These are phyloP conservation scores for Paedocypris sp. DNA, from an alignment of 2,113 vertebrate species.

Conservation along the genomic window DNA sequence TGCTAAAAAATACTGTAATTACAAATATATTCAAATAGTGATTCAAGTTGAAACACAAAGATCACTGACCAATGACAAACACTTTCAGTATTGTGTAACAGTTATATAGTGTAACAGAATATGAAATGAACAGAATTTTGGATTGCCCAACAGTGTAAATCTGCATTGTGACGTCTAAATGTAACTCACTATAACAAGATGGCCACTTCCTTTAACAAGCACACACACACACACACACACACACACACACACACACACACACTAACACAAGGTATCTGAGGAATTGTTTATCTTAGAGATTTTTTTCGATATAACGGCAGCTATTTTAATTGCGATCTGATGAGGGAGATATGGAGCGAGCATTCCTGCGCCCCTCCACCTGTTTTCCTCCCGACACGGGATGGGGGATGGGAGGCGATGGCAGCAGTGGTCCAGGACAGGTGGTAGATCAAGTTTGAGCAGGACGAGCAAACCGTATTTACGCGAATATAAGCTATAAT, in stretches of 20 bases:
- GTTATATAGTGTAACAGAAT: too few species aligned
- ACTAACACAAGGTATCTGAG: conserved; percentile 36
- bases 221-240: conserved; percentile 8
- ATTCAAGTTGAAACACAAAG: too few species aligned
- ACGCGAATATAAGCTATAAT: too few species aligned
- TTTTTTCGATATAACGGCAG: conserved; percentile 45
- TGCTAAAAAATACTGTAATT: too few species aligned
- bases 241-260: neutral
- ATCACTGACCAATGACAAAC: too few species aligned
- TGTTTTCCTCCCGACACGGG: conserved; percentile 36
- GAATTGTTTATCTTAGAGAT: conserved; percentile 50
- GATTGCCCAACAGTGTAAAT: too few species aligned
- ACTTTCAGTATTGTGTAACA: too few species aligned
- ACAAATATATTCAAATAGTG: too few species aligned
- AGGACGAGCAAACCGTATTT: too few species aligned
- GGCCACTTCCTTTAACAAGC: neutral
- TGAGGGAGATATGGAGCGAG: conserved; percentile 42
- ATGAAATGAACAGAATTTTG: too few species aligned
- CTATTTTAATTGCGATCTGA: conserved; percentile 48
- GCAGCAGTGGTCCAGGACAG: neutral
- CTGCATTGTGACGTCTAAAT: too few species aligned
- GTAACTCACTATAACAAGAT: neutral
- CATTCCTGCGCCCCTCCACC: conserved; percentile 33
- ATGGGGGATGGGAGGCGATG: conserved; percentile 6
- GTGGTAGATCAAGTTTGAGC: conserved; percentile 4